These are phyloP conservation scores for Eilema sororculum DNA, from an alignment of 2,888 invertebrate genomes.

Conservation along the genomic window DNA sequence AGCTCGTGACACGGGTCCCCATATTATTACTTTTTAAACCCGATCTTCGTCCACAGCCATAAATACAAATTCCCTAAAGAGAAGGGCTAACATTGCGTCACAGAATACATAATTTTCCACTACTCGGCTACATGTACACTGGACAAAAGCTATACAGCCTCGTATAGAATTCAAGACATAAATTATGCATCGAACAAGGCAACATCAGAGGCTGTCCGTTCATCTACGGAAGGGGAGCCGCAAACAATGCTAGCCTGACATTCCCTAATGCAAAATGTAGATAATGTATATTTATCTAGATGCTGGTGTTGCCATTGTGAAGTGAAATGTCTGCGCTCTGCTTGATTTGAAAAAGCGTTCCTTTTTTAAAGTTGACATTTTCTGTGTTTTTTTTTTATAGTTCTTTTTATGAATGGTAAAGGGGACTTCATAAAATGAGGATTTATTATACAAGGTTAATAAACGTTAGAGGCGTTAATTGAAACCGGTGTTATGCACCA, in stretches of 20 bases:
- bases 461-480: too few relatives aligned
- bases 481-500: too few relatives aligned
- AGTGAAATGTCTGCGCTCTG: background rate
- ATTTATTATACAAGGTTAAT: too few relatives aligned
- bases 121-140: background rate
- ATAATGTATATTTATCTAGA: background rate
- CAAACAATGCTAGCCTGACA: slow-evolving; percentile 9
- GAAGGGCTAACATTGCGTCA: background rate
- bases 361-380: background rate
- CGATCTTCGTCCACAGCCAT: background rate
- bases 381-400: too few relatives aligned
- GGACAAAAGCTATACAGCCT: slow-evolving; percentile 9
- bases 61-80: slow-evolving; percentile 9
- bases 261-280: slow-evolving; percentile 3
- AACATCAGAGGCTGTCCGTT: slow-evolving; percentile 15
- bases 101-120: background rate
- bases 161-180: slow-evolving; percentile 9
- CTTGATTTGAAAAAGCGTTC: slow-evolving; percentile 4
- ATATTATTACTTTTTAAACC: slow-evolving; percentile 3
- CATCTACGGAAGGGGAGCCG: slow-evolving; percentile 12
- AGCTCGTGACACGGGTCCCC: slow-evolving; percentile 16
- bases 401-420: too few relatives aligned
- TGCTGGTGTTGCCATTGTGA: background rate
- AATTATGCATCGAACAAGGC: slow-evolving; percentile 12
- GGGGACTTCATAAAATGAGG: too few relatives aligned